Evolutionary conservation across 1,140 invertebrate genomes (phyloP).

Genomic region (Archegozetes longisetosus): DNA sequence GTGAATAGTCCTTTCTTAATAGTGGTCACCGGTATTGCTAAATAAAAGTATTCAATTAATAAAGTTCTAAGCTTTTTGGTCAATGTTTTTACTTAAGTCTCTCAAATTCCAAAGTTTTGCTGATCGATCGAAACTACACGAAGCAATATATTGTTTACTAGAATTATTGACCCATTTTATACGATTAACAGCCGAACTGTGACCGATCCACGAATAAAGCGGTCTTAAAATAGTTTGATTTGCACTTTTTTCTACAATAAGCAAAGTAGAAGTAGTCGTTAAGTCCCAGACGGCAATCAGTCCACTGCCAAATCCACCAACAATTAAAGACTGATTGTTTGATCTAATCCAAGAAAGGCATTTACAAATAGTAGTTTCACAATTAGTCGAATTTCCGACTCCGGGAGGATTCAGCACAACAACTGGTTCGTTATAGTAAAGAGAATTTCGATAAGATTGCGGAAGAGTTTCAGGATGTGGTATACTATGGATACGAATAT

Average conservation of each 20-base stretch:
- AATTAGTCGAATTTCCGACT: slow-evolving; percentile 22
- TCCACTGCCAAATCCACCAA: slow-evolving; percentile 46
- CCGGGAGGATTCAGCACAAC: slow-evolving; percentile 9
- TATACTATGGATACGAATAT: slow-evolving; percentile 39
- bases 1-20: slow-evolving; percentile 1
- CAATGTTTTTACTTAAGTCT: slow-evolving; percentile 18
- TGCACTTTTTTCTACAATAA: slow-evolving; percentile 18
- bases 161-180: slow-evolving; percentile 29
- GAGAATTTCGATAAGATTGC: neutral
- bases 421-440: slow-evolving; percentile 6
- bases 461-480: neutral
- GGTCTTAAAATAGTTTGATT: slow-evolving; percentile 21
- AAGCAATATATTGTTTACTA: slow-evolving; percentile 29
- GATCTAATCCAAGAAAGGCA: slow-evolving; percentile 33
- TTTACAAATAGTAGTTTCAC: slow-evolving; percentile 4
- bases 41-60: neutral
- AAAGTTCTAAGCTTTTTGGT: neutral
- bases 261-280: slow-evolving; percentile 33
- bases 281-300: slow-evolving; percentile 42
- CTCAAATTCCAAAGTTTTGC: slow-evolving; percentile 37
- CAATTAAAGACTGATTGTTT: slow-evolving; percentile 33
- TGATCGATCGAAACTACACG: slow-evolving; percentile 31
- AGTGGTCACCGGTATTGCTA: neutral
- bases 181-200: slow-evolving; percentile 27
- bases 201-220: slow-evolving; percentile 32